Evolutionary conservation across 2,888 invertebrate genomes (phyloP).

Genomic region (Thera obeliscata): DNA sequence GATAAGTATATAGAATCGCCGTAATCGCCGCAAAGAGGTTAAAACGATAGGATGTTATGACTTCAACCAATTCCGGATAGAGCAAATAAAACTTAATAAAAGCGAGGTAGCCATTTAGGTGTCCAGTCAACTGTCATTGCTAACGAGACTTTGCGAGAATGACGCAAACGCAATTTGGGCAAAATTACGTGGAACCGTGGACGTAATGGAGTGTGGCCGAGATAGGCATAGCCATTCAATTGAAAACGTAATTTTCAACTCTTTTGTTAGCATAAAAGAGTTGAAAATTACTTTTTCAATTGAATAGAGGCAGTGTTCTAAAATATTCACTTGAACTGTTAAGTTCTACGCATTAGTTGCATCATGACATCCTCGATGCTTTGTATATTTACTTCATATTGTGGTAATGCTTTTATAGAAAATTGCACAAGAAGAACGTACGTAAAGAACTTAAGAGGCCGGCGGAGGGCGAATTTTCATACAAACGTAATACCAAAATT

Average conservation of each 20-base stretch:
- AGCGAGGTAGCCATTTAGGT: constrained; percentile 36
- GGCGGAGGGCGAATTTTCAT: too few species aligned
- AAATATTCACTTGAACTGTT: constrained; percentile 1
- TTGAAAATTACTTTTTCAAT: too few species aligned
- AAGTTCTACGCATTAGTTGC: not conserved
- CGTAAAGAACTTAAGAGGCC: too few species aligned
- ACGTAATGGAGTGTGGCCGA: constrained; percentile 70
- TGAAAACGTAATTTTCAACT: constrained; percentile 5
- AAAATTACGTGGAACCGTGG: constrained; percentile 70
- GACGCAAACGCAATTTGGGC: constrained; percentile 72
- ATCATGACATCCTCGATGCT: not conserved
- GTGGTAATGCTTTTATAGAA: too few species aligned
- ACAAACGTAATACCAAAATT: too few species aligned
- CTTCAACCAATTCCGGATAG: not conserved
- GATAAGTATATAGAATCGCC: not conserved
- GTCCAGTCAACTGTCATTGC: constrained; percentile 35
- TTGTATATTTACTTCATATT: too few species aligned
- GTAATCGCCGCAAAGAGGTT: not conserved
- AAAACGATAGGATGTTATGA: not conserved
- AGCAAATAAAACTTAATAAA: constrained; percentile 22
- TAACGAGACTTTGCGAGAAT: constrained; percentile 62
- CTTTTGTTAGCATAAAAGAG: not conserved
- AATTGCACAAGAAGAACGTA: too few species aligned
- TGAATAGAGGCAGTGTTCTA: not conserved
- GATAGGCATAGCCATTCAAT: constrained; percentile 44